Conservation (phyloP, 2,797 vertebrate genomes). For the Sparidentex hasta region DNA sequence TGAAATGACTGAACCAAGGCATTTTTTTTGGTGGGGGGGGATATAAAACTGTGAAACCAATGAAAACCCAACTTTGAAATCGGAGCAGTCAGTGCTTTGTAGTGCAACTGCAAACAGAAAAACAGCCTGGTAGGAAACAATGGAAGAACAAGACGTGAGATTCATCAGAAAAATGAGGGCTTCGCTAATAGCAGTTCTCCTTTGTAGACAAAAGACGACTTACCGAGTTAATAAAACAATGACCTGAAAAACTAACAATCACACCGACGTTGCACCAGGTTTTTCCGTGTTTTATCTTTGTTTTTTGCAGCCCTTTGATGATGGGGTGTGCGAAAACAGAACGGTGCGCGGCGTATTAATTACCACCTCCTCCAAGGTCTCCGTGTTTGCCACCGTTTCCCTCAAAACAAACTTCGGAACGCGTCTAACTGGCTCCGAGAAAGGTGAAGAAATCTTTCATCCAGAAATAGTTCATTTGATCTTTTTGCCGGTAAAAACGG, state of each 20-base stretch:
- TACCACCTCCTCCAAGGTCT: conserved; percentile 60
- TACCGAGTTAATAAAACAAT: conserved; percentile 12
- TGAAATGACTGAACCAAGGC: not conserved
- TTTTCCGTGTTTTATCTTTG: conserved; percentile 41
- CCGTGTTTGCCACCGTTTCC: conserved; percentile 35
- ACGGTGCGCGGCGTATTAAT: conserved; percentile 40
- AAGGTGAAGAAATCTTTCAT: conserved; percentile 29
- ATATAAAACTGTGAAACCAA: not conserved
- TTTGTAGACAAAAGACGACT: conserved; percentile 15
- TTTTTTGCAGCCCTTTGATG: conserved; percentile 59
- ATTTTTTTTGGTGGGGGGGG: too few species aligned
- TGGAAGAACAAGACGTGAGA: not conserved
- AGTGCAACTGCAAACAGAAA: conserved; percentile 8
- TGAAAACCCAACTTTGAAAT: conserved; percentile 4
- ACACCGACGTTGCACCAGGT: conserved; percentile 4
- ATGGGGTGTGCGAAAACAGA: conserved; percentile 38
- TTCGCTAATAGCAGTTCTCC: not conserved
- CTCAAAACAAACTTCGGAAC: conserved; percentile 26
- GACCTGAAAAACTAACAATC: conserved; percentile 45
- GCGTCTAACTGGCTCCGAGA: conserved; percentile 21
- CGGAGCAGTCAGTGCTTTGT: conserved; percentile 3
- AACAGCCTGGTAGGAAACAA: not conserved
- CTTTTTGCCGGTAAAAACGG: conserved; percentile 19
- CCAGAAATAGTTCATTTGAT: conserved; percentile 1
- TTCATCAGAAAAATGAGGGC: not conserved